These are phyloP conservation scores for Percopsis transmontana DNA, from an alignment of 2,113 vertebrate genomes.

Conservation along the genomic window DNA sequence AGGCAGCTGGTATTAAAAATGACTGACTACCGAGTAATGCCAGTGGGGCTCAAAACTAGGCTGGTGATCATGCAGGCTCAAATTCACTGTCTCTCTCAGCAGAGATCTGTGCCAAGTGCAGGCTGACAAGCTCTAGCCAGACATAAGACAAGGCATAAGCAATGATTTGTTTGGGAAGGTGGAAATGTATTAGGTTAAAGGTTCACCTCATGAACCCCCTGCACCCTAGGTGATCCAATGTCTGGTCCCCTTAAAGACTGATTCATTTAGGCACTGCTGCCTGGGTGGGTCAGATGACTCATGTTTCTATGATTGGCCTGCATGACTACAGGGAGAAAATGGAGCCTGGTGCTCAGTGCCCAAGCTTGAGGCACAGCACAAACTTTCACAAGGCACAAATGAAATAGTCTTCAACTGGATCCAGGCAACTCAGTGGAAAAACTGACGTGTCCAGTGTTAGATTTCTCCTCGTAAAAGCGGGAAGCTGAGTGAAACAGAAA, in stretches of 20 bases:
- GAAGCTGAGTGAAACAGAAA: neutral
- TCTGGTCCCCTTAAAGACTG: constrained; percentile 50
- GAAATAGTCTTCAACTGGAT: constrained; percentile 18
- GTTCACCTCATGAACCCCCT: constrained; percentile 44
- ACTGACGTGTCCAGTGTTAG: neutral
- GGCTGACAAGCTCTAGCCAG: constrained; percentile 8
- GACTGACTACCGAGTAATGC: constrained; percentile 46
- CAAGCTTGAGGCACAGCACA: constrained; percentile 47
- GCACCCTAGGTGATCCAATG: constrained; percentile 52
- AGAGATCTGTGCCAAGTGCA: constrained; percentile 38
- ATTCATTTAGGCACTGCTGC: constrained; percentile 63
- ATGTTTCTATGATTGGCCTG: constrained; percentile 73
- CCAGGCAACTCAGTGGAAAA: constrained; percentile 9
- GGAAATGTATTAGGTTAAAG: constrained; percentile 36
- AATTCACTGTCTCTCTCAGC: constrained; percentile 52
- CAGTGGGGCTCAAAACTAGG: constrained; percentile 45
- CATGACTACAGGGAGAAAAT: constrained; percentile 71
- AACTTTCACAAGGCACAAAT: constrained; percentile 30
- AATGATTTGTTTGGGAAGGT: constrained; percentile 23
- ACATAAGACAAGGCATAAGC: constrained; percentile 29
- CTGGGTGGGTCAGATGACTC: constrained; percentile 74
- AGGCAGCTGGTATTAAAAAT: constrained; percentile 43
- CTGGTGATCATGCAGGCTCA: constrained; percentile 60
- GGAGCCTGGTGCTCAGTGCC: constrained; percentile 51
- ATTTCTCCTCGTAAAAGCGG: constrained; percentile 2